These are phyloP conservation scores for Plecturocebus donacophilus DNA, from an alignment of 2,113 vertebrate genomes.

Conservation along the genomic window DNA sequence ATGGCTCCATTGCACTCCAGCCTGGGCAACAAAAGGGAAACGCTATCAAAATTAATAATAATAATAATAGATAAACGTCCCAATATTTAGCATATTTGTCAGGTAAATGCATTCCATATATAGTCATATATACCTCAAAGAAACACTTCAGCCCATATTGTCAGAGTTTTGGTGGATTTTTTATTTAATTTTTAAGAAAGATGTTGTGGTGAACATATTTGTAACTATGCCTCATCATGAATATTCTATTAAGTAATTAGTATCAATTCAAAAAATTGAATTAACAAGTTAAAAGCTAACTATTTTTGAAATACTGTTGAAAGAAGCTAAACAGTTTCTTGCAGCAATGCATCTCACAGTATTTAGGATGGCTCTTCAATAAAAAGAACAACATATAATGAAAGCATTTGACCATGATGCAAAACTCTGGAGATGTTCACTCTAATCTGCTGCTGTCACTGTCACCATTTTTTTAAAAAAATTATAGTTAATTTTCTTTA, in stretches of 20 bases:
- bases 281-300: not conserved
- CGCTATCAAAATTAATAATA: too few species aligned
- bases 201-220: not conserved
- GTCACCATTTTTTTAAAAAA: too few species aligned
- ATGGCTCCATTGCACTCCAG: too few species aligned
- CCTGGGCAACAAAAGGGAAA: too few species aligned
- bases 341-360: slow-evolving; percentile 90
- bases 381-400: slow-evolving; percentile 89
- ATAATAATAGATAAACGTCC: not conserved
- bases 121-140: not conserved
- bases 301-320: not conserved
- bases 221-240: not conserved
- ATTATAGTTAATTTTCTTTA: too few species aligned
- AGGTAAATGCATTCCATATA: not conserved
- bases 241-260: not conserved
- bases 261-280: not conserved
- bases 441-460: slow-evolving; percentile 86
- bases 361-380: slow-evolving; percentile 92
- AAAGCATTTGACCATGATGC: slow-evolving; percentile 90
- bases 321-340: slow-evolving; percentile 93
- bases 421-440: slow-evolving; percentile 89
- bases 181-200: not conserved
- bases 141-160: not conserved
- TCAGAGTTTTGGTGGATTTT: not conserved
- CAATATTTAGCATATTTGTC: not conserved